Evolutionary conservation across 2,113 vertebrate species (phyloP).

Genomic region (Gallinago jamesoni): DNA sequence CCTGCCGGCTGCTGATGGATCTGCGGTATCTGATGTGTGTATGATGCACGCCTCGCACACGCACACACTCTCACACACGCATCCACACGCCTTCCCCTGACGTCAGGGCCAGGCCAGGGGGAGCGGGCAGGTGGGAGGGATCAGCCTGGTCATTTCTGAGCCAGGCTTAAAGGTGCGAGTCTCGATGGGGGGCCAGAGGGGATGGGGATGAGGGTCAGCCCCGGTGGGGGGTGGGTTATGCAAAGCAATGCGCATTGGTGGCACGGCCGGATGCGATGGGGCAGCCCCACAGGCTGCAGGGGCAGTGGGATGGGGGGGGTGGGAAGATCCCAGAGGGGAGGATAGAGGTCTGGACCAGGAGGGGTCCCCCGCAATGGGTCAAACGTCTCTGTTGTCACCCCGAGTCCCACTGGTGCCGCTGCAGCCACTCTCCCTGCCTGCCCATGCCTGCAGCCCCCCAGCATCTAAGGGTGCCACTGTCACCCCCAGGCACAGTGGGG

Average conservation of each 20-base stretch:
- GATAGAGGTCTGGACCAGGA: background rate
- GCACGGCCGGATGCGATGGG: fast-evolving
- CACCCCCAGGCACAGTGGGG: background rate
- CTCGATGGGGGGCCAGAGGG: background rate
- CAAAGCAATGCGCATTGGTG: background rate
- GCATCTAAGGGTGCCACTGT: fast-evolving
- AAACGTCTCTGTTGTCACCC: background rate
- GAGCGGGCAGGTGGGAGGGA: slow-evolving; percentile 68
- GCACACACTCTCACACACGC: slow-evolving; percentile 37
- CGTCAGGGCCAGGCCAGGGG: slow-evolving; percentile 65
- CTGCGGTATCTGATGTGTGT: slow-evolving; percentile 5
- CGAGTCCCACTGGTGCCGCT: background rate
- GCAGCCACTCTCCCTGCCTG: fast-evolving
- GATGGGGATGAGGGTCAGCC: fast-evolving
- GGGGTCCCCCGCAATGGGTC: fast-evolving
- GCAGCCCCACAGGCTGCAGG: background rate
- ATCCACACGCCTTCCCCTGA: slow-evolving; percentile 70
- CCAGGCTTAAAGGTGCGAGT: slow-evolving; percentile 65
- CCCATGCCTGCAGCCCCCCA: background rate
- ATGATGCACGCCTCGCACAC: slow-evolving; percentile 52
- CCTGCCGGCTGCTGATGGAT: background rate
- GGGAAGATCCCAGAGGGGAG: background rate
- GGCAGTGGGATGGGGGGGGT: background rate
- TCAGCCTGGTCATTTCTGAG: slow-evolving; percentile 49
- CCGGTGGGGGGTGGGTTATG: background rate